phyloP scores from a whole-genome alignment of 1,140 invertebrate species.

The Agrilus planipennis region DNA sequence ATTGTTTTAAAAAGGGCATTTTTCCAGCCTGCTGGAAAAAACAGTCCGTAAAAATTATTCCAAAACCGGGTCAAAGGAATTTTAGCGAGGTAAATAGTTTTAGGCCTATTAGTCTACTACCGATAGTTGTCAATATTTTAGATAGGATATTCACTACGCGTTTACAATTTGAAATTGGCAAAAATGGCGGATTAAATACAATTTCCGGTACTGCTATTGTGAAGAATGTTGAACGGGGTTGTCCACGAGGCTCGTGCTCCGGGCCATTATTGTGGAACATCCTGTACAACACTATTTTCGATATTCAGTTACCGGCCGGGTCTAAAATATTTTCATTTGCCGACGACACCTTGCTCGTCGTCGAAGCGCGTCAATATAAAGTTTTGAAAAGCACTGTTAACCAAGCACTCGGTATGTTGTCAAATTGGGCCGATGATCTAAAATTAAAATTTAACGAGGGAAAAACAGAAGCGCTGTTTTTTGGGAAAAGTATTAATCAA shows the following conservation, averaged over 20 bases:
- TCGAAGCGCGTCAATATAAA: not conserved
- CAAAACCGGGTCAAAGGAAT: too few relatives aligned
- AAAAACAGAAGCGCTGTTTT: not conserved
- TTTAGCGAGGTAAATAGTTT: too few relatives aligned
- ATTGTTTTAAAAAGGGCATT: too few relatives aligned
- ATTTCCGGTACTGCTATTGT: too few relatives aligned
- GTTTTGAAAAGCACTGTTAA: not conserved
- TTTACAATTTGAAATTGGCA: too few relatives aligned
- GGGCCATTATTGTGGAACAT: slow-evolving; percentile 20
- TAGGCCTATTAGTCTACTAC: too few relatives aligned
- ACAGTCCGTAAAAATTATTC: too few relatives aligned
- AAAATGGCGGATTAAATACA: too few relatives aligned
- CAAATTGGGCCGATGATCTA: not conserved
- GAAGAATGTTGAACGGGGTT: too few relatives aligned
- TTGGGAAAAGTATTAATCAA: not conserved
- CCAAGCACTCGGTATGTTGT: not conserved
- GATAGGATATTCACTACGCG: too few relatives aligned
- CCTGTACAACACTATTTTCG: slow-evolving; percentile 16
- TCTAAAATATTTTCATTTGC: not conserved
- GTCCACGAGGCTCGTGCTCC: slow-evolving; percentile 24
- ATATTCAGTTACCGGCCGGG: not conserved
- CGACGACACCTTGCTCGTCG: slow-evolving; percentile 4
- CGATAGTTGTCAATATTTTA: too few relatives aligned
- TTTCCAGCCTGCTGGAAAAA: too few relatives aligned
- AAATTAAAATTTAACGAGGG: not conserved